phyloP scores from a whole-genome alignment of 2,797 vertebrate species.

The Enoplosus armatus region DNA sequence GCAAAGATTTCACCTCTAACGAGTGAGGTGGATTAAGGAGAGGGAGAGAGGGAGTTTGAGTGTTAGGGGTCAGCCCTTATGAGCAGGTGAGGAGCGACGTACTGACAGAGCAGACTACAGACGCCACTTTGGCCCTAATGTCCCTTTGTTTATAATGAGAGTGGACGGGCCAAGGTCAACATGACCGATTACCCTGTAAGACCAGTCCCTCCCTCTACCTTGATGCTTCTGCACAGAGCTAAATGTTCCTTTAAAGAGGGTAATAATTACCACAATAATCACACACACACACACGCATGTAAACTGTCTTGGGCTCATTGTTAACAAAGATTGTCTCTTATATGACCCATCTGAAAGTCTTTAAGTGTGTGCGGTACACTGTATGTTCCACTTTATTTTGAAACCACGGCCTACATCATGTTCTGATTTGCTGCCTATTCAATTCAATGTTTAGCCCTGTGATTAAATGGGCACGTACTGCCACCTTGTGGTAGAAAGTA shows the following conservation, averaged over 20 bases:
- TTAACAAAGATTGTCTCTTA: conserved; percentile 1
- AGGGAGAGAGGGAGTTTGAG: conserved; percentile 42
- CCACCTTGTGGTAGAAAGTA: conserved; percentile 63
- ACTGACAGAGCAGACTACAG: conserved; percentile 59
- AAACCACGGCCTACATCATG: conserved; percentile 28
- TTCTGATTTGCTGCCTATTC: conserved; percentile 24
- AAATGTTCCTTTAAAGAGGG: conserved; percentile 45
- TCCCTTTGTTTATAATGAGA: conserved; percentile 58
- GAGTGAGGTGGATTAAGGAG: conserved; percentile 24
- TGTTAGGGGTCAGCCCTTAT: conserved; percentile 40
- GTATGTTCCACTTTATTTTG: conserved; percentile 30
- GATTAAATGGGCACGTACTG: conserved; percentile 35
- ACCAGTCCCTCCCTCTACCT: conserved; percentile 41
- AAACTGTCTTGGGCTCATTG: conserved; percentile 22
- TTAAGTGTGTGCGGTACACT: conserved; percentile 14
- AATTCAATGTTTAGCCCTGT: background rate
- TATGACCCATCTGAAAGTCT: conserved; percentile 39
- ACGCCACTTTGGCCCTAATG: conserved; percentile 49
- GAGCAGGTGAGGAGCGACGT: conserved; percentile 70
- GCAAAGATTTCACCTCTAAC: conserved; percentile 40
- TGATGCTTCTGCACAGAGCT: conserved; percentile 49
- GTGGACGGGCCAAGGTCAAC: conserved; percentile 57
- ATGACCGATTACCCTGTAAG: conserved; percentile 44
- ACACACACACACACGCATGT: background rate
- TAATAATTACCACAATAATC: conserved; percentile 3